A percentile compares a stretch with the other conserved stretches of the same genome.
Evolutionary conservation across 1,140 invertebrate genomes (phyloP).

Genomic region (Ylistrum balloti): DNA sequence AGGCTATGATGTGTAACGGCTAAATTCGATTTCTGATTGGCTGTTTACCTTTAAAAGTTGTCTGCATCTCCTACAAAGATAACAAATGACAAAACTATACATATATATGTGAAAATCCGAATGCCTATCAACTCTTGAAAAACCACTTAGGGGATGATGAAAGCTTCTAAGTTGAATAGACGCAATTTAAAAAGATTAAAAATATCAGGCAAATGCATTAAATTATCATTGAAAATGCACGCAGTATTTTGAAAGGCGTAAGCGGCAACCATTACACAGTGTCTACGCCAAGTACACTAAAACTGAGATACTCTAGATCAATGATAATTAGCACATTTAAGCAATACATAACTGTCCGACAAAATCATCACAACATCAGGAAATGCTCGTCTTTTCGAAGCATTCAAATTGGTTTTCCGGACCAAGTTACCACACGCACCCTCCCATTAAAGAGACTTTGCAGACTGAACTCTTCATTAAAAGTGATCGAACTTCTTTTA

Average conservation of each 20-base stretch:
- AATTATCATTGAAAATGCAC: conserved; percentile 20
- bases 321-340: conserved; percentile 40
- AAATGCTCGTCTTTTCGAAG: conserved; percentile 18
- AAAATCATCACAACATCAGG: conserved; percentile 38
- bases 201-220: conserved; percentile 3
- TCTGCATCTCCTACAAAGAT: not conserved
- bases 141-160: conserved; percentile 12
- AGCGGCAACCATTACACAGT: not conserved
- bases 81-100: conserved; percentile 1
- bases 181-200: conserved; percentile 29
- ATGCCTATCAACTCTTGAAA: conserved; percentile 26
- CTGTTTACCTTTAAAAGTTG: conserved; percentile 6
- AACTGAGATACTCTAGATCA: not conserved
- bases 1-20: conserved; percentile 1
- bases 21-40: conserved; percentile 34
- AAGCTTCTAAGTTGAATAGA: conserved; percentile 24
- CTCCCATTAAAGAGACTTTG: not conserved
- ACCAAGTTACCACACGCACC: conserved; percentile 24
- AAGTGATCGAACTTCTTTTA: conserved; percentile 39
- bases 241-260: not conserved
- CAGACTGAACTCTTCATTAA: conserved; percentile 4
- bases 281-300: not conserved
- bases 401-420: conserved; percentile 8
- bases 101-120: not conserved
- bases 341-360: conserved; percentile 20